Evolutionary conservation across 2,113 vertebrate genomes (phyloP).

Genomic region (Phalacrocorax carbo): DNA sequence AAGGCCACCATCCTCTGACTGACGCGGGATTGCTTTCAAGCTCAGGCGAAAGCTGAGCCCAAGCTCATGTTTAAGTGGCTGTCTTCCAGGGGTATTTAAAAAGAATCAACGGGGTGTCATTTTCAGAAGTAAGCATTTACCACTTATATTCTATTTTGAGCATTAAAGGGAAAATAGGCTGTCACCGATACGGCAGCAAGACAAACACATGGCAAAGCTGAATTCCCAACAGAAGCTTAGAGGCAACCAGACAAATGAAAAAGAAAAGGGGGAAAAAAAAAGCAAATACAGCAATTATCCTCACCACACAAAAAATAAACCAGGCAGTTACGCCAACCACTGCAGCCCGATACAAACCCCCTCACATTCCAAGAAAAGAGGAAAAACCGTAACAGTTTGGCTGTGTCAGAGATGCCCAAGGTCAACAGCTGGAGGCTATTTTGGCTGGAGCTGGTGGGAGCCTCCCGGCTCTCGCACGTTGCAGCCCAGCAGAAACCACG

Average conservation of each 20-base stretch:
- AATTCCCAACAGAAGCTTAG: neutral
- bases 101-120: neutral
- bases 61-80: neutral
- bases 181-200: neutral
- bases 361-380: neutral
- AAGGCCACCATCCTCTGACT: neutral
- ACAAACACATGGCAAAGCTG: neutral
- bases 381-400: neutral
- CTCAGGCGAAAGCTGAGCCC: rapidly evolving
- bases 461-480: neutral
- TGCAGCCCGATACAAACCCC: neutral
- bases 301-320: neutral
- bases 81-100: neutral
- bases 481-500: neutral
- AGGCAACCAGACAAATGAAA: neutral
- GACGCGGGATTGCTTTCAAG: neutral
- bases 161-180: neutral
- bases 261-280: neutral
- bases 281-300: neutral
- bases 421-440: constrained; percentile 13
- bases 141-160: neutral
- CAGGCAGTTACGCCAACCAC: neutral
- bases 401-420: neutral
- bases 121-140: neutral
- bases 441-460: neutral